Conservation (phyloP, 2,113 vertebrate genomes). For the Calidris pugnax region DNA sequence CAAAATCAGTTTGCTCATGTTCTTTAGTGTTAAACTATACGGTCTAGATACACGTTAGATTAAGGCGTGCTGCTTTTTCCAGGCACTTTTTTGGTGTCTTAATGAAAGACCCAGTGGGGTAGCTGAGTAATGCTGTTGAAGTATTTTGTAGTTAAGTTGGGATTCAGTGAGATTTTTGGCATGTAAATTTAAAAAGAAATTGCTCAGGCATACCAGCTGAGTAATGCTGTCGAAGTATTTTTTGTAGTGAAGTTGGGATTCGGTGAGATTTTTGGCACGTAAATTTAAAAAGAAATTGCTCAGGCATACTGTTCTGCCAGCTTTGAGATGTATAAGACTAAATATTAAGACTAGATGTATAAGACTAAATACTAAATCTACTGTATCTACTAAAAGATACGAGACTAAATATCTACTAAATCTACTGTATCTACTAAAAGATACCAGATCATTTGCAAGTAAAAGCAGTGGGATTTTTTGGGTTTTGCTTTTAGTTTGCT, state of each 20-base stretch:
- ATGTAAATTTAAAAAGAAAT: neutral
- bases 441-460: neutral
- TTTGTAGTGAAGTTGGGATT: neutral
- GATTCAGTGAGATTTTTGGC: neutral
- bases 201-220: no score
- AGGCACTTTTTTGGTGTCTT: neutral
- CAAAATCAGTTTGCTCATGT: accelerated
- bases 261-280: neutral
- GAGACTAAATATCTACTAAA: no score
- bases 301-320: neutral
- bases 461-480: neutral
- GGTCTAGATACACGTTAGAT: neutral
- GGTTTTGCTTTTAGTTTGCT: neutral
- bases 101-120: accelerated
- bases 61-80: neutral
- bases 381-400: neutral
- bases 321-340: neutral
- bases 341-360: no score
- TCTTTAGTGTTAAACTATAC: accelerated
- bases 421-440: neutral
- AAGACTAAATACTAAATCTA: no score
- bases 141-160: neutral
- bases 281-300: neutral
- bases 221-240: neutral
- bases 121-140: neutral